These are phyloP conservation scores for Solenopsis invicta DNA, from an alignment of 1,140 invertebrate species.

Conservation along the genomic window DNA sequence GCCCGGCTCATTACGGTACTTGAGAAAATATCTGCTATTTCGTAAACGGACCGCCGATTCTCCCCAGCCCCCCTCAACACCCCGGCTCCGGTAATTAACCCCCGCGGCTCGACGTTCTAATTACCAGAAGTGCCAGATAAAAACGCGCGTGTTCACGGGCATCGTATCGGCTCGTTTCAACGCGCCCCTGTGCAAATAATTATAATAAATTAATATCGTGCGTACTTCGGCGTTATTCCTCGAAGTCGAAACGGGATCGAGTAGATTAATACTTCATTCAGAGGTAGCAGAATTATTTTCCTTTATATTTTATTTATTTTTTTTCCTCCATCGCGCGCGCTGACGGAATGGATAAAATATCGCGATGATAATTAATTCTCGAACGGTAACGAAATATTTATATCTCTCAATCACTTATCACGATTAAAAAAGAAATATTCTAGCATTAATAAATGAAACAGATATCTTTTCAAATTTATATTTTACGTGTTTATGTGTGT, in stretches of 20 bases:
- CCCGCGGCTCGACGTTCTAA: conserved; percentile 9
- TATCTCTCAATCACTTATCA: background rate
- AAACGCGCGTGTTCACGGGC: conserved; percentile 15
- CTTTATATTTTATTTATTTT: conserved; percentile 10
- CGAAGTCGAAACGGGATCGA: conserved; percentile 14
- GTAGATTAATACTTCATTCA: conserved; percentile 38
- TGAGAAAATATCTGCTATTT: conserved; percentile 60
- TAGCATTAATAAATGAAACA: background rate
- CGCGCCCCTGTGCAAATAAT: conserved; percentile 29
- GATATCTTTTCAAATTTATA: background rate
- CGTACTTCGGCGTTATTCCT: background rate
- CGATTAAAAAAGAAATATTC: conserved; percentile 6
- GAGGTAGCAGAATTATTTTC: conserved; percentile 28
- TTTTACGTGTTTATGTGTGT: background rate
- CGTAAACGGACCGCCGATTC: conserved; percentile 14
- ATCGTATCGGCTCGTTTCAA: conserved; percentile 11
- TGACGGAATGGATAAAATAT: conserved; percentile 14
- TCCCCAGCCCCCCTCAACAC: background rate
- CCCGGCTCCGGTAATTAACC: conserved; percentile 37
- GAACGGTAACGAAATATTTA: conserved; percentile 47
- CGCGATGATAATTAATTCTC: conserved; percentile 45
- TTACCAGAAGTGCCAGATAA: conserved; percentile 38
- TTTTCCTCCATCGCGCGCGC: background rate
- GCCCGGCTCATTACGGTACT: conserved; percentile 55
- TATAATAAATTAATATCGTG: conserved; percentile 51